phyloP scores from a whole-genome alignment of 2,113 vertebrate species.

The Chelonoidis abingdonii region DNA sequence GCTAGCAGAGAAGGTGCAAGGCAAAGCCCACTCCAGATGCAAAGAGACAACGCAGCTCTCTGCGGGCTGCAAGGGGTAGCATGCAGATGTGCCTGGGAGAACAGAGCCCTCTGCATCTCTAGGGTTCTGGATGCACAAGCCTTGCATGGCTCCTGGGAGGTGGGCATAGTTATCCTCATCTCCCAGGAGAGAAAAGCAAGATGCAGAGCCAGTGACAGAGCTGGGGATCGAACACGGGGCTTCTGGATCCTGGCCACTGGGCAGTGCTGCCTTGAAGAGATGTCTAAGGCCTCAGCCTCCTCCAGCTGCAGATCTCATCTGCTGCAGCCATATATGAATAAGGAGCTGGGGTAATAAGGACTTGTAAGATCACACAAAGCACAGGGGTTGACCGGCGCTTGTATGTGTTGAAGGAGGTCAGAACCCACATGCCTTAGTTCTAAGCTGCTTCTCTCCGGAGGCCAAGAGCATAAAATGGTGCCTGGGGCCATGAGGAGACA shows the following conservation, averaged over 20 bases:
- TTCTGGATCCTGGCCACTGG: not conserved
- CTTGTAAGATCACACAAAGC: not conserved
- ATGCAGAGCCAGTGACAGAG: not conserved
- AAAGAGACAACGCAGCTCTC: not conserved
- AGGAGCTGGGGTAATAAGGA: not conserved
- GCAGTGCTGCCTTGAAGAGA: not conserved
- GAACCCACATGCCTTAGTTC: not conserved
- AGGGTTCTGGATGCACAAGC: not conserved
- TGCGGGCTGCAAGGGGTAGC: not conserved
- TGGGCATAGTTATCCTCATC: not conserved
- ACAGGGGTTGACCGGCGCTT: not conserved
- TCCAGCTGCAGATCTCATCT: not conserved
- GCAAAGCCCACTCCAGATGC: not conserved
- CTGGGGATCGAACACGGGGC: not conserved
- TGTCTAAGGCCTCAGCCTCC: not conserved
- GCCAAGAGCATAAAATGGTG: too few species aligned
- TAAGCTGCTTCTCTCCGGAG: not conserved
- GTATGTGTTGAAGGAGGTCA: too few species aligned
- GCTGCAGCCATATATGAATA: not conserved
- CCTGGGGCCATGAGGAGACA: too few species aligned
- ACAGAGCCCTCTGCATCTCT: not conserved
- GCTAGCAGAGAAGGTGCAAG: not conserved
- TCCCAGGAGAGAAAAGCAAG: not conserved
- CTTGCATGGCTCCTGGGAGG: not conserved
- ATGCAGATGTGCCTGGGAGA: not conserved